Base-by-base conservation (phyloP, 2,113 vertebrate species). In the Phoenicopterus ruber region DNA sequence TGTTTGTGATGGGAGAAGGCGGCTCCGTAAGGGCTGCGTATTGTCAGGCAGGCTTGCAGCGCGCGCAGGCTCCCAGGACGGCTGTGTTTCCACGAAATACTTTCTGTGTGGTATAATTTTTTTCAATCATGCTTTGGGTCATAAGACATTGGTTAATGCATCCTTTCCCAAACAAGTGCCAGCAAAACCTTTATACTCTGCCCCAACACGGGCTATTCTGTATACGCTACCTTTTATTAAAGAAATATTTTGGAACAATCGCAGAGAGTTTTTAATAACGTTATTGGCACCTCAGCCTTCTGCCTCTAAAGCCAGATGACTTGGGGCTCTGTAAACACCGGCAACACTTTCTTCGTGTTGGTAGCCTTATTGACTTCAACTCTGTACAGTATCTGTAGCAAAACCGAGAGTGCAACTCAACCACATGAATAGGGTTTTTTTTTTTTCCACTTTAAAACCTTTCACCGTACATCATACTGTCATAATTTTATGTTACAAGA, bases 261-360 rank as follows among this genome's bases (percentile, higher is more conserved):
- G 76, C 59, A 93, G 92, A 96, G 92, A 47, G 78, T 67, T 94
- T 95, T 95, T 93, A 96, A 96, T 88, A 91, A 87, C 1, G 2
- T 89, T 97, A 90, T 70, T 96, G 95, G 93, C 95, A 88, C 82
- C 87, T 65, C 76, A 97, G 88, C 69, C 61, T 81, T 57, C 73
- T 96, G 58, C 87, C 65, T 90, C 83, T 70, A 80, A 90, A 93
- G 84, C 93, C 91, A 94, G 91, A 96, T 92, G 78, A 59, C 95
- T 20, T 31, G 93, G 50, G 95, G 95, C 92, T 78, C 83, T 96
- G 81, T 96, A 97, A 97, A 97, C 88, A 96, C 54, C 32, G 20
- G 88, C 88, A 96, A 66, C 91, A 95, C 49, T 96, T 96, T 93
- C 90, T 91, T 95, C 81, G 38, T 67, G 85, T 87, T 9, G 20